Conservation (phyloP, 2,113 vertebrate genomes). For the Microtus oregoni region DNA sequence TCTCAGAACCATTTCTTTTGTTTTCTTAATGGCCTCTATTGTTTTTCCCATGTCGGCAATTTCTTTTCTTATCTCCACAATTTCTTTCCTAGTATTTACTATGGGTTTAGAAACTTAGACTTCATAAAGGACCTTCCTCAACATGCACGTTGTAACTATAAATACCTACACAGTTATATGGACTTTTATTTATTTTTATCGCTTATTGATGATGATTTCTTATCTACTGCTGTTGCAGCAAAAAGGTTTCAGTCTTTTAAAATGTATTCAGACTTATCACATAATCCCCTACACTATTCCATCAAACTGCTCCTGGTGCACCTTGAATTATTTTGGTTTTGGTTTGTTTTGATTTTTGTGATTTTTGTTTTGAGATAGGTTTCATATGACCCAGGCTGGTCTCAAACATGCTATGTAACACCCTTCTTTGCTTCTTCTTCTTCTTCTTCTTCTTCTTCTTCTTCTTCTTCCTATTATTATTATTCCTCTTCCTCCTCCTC, state of each 20-base stretch:
- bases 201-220: background rate
- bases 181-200: background rate
- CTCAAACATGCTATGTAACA: background rate
- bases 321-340: background rate
- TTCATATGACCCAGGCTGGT: background rate
- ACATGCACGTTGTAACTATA: background rate
- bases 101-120: background rate
- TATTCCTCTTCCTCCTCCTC: too few species aligned
- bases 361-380: background rate
- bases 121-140: background rate
- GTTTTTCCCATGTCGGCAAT: background rate
- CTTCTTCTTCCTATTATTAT: too few species aligned
- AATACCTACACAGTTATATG: too few species aligned
- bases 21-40: slow-evolving; percentile 32
- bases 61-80: slow-evolving; percentile 12
- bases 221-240: background rate
- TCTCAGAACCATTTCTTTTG: background rate
- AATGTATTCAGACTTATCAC: background rate
- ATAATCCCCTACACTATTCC: background rate
- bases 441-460: too few species aligned
- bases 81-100: slow-evolving; percentile 21
- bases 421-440: too few species aligned
- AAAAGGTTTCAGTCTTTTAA: background rate
- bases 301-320: background rate
- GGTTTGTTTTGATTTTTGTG: background rate